Evolutionary conservation across 2,888 invertebrate species (phyloP), one percentile per base, ranked within the genome.

Genomic region (Drosophila emarginata): DNA sequence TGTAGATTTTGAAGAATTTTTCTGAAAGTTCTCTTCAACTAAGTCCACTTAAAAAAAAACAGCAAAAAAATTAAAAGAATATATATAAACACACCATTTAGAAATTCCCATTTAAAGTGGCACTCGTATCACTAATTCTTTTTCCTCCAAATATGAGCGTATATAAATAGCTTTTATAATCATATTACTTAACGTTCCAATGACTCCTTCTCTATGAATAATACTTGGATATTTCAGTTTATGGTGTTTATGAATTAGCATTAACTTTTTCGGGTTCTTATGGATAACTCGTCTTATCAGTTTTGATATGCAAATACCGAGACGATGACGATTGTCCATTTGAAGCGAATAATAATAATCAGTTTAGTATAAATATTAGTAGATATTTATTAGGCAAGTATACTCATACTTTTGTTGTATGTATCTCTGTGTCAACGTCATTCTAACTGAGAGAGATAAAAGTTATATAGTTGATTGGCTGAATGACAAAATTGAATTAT

Each of bases 401-500:
- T 18, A n/a, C 37, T 37, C 5, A n/a, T 37, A 37, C 68, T 68
- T 56, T 65, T 50, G 26, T 57, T 23, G n/a, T 56, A 7, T 56
- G 56, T 18, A 11, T 21, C 18, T 18, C 45, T 45, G 14, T 14
- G n/a, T 37, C 56, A 56, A 6, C 56, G 56, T n/a, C 37, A 56
- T n/a, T 37, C 21, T 21, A 56, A 32, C 32, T 32, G 59, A 65
- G 61, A 61, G n/a, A 12, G 18, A 28, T 32, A 39, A 80, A 76
- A 75, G 70, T 80, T 83, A 67, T 74, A 69, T 60, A 57, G 72
- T 83, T 85, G 84, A 85, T 85, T 85, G 84, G 76, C 78, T 87
- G 82, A 85, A 87, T 84, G 84, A 72, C 72, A 74, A 82, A 86
- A 86, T 87, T 87, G 75, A 86, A 86, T 86, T 87, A 86, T 86